Evolutionary conservation across 2,797 vertebrate genomes (phyloP).

Genomic region (Lagorchestes hirsutus): DNA sequence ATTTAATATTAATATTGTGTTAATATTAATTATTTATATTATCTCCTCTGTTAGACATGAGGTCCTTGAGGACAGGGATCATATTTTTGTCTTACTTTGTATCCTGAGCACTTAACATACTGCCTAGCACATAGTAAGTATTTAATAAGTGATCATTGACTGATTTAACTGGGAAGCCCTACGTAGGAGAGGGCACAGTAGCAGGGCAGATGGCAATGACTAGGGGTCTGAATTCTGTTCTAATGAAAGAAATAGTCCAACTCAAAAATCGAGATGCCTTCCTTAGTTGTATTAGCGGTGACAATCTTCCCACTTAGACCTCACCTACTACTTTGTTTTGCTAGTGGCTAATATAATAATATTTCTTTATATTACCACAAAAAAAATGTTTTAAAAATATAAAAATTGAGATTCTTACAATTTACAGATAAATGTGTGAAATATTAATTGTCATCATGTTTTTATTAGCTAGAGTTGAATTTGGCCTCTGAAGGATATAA

Average conservation of each 20-base stretch:
- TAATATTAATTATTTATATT: background rate
- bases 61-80: background rate
- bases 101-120: background rate
- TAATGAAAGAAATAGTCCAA: background rate
- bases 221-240: background rate
- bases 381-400: background rate
- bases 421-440: background rate
- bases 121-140: background rate
- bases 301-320: background rate
- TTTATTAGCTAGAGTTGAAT: background rate
- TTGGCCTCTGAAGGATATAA: background rate
- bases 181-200: background rate
- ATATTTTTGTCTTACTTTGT: background rate
- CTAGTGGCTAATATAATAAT: background rate
- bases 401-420: background rate
- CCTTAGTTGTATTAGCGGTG: background rate
- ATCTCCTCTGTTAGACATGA: background rate
- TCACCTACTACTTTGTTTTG: background rate
- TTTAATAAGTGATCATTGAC: background rate
- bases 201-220: background rate
- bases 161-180: background rate
- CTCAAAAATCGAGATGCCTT: background rate
- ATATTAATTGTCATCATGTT: background rate
- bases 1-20: background rate
- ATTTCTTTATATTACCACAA: background rate